Percentiles rank a stretch among this genome's conserved stretches.
phyloP scores from a whole-genome alignment of 2,888 invertebrate species.

The Drosophila tanythrix region DNA sequence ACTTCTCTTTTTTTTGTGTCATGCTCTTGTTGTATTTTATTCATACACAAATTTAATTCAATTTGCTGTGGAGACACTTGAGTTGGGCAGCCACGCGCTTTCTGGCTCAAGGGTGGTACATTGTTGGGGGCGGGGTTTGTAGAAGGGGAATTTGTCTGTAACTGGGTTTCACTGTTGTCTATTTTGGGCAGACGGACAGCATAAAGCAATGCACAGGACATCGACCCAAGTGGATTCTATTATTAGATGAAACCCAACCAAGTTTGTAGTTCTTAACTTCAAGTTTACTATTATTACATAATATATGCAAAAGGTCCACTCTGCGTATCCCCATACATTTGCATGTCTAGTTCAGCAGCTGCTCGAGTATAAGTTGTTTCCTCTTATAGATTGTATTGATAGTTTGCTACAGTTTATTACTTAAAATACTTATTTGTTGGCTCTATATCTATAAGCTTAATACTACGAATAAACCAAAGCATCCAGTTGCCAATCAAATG shows the following conservation, averaged over 20 bases:
- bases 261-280: conserved; percentile 3
- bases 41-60: conserved; percentile 59
- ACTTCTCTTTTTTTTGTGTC: not conserved
- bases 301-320: not conserved
- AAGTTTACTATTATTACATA: conserved; percentile 1
- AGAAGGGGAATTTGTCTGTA: conserved; percentile 1
- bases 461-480: not conserved
- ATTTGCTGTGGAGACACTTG: conserved; percentile 47
- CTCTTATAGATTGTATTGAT: not conserved
- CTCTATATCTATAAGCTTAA: not conserved
- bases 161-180: conserved; percentile 19
- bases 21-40: conserved; percentile 17
- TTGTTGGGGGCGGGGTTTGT: not conserved
- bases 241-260: conserved; percentile 20
- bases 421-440: not conserved
- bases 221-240: conserved; percentile 27
- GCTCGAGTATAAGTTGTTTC: not conserved
- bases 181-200: conserved; percentile 29
- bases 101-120: not conserved
- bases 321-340: not conserved
- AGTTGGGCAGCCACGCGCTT: conserved; percentile 30
- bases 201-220: conserved; percentile 21
- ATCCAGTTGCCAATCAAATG: not conserved
- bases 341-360: not conserved
- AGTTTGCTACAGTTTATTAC: not conserved